Percentiles rank a stretch among this genome's conserved stretches.
Conservation (phyloP, 2,113 vertebrate genomes). For the pig (Sus scrofa) region DNA sequence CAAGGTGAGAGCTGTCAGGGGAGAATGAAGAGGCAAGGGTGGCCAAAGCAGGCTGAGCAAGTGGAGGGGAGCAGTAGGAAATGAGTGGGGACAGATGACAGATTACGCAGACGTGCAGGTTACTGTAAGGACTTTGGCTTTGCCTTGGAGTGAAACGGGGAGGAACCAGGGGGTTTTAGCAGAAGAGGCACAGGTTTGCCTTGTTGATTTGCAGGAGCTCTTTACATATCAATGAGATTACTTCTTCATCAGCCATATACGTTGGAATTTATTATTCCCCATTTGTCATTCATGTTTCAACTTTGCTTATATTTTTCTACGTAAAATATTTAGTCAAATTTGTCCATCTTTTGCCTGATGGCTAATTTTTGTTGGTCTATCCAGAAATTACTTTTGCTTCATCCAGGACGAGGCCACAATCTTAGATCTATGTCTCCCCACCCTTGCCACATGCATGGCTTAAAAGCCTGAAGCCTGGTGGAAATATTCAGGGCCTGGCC, state of each 20-base stretch:
- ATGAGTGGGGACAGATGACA: neutral
- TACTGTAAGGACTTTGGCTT: neutral
- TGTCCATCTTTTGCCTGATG: neutral
- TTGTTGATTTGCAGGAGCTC: neutral
- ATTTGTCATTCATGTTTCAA: neutral
- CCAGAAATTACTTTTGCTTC: conserved; percentile 29
- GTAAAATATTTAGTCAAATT: conserved; percentile 18
- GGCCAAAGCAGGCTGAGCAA: neutral
- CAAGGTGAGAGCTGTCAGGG: neutral
- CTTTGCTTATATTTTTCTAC: neutral
- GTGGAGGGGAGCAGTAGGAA: neutral
- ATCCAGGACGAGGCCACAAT: neutral
- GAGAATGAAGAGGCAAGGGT: neutral
- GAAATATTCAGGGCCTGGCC: neutral
- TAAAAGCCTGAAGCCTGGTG: neutral
- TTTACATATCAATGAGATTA: conserved; percentile 21
- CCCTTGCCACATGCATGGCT: neutral
- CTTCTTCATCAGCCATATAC: neutral
- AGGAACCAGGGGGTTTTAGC: neutral
- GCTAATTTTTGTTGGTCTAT: neutral
- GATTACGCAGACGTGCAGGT: neutral
- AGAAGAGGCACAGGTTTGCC: neutral
- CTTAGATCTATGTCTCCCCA: neutral
- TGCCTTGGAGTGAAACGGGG: neutral
- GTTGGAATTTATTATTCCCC: neutral